These are phyloP conservation scores for Latrodectus elegans DNA, from an alignment of 2,888 invertebrate genomes.

Conservation along the genomic window DNA sequence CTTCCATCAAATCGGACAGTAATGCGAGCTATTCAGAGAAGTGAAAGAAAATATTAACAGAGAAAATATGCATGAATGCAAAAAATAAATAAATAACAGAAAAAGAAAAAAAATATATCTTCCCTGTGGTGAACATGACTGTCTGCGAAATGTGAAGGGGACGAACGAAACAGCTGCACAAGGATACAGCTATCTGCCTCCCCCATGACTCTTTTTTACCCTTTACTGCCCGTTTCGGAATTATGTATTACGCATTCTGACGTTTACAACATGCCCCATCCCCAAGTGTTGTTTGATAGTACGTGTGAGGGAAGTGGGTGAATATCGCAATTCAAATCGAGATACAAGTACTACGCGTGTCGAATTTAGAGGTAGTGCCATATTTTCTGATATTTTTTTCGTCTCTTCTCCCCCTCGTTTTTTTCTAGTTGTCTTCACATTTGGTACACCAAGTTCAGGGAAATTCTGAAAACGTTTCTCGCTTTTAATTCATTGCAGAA, in stretches of 20 bases:
- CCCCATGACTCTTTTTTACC: not conserved
- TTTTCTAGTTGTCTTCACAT: not conserved
- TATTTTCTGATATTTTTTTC: not conserved
- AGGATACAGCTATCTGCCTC: constrained; percentile 9
- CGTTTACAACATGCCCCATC: not conserved
- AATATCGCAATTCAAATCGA: constrained; percentile 32
- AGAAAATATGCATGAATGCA: not conserved
- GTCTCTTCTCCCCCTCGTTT: not conserved
- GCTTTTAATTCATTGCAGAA: no score
- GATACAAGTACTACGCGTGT: constrained; percentile 33
- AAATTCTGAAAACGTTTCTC: no score
- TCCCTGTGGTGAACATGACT: not conserved
- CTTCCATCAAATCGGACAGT: no score
- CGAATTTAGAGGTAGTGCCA: constrained; percentile 13
- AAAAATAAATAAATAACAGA: constrained; percentile 4
- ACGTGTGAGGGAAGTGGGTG: not conserved
- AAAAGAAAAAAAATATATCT: not conserved
- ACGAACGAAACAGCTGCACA: constrained; percentile 25
- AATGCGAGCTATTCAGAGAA: not conserved
- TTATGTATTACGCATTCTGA: constrained; percentile 36
- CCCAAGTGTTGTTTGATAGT: not conserved
- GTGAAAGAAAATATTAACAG: not conserved
- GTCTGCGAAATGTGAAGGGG: not conserved
- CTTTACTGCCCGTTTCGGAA: constrained; percentile 39
- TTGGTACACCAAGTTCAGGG: no score